phyloP scores from a whole-genome alignment of 2,888 invertebrate species.

The Noctua janthina region DNA sequence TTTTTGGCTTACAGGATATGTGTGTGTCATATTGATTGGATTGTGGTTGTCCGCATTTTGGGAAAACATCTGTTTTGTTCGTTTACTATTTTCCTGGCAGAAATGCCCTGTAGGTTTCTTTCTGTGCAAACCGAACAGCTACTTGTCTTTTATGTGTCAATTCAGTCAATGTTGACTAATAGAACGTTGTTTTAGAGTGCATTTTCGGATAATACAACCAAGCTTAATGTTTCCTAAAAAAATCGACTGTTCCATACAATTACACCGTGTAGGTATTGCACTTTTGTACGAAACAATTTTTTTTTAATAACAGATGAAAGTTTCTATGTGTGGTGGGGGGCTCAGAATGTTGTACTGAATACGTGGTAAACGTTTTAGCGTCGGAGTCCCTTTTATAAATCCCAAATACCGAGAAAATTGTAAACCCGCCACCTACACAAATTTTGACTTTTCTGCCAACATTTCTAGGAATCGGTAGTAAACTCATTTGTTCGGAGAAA shows the following conservation, averaged over 20 bases:
- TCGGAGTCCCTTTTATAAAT: not conserved
- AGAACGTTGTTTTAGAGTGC: not conserved
- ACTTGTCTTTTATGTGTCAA: not conserved
- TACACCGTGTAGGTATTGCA: too few relatives aligned
- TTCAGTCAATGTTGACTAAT: not conserved
- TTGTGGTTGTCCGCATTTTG: slow-evolving; percentile 33
- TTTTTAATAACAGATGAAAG: too few relatives aligned
- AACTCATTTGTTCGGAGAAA: slow-evolving; percentile 3
- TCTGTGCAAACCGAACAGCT: not conserved
- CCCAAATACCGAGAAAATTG: not conserved
- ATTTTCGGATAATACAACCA: not conserved
- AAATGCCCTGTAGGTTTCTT: not conserved
- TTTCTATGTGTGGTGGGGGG: too few relatives aligned
- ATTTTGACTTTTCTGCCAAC: slow-evolving; percentile 6
- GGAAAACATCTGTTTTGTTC: slow-evolving; percentile 28
- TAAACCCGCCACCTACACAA: not conserved
- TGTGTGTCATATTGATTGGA: slow-evolving; percentile 40
- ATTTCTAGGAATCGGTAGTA: slow-evolving; percentile 14
- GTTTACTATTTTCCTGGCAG: not conserved
- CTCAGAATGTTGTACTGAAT: too few relatives aligned
- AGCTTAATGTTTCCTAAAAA: not conserved
- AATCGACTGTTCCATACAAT: too few relatives aligned
- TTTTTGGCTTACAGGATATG: slow-evolving; percentile 34
- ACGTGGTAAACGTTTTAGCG: too few relatives aligned
- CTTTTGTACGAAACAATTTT: too few relatives aligned